Percentiles rank a stretch among this genome's conserved stretches.
Conservation (phyloP, 1,140 invertebrate genomes). For the Bombus affinis region DNA sequence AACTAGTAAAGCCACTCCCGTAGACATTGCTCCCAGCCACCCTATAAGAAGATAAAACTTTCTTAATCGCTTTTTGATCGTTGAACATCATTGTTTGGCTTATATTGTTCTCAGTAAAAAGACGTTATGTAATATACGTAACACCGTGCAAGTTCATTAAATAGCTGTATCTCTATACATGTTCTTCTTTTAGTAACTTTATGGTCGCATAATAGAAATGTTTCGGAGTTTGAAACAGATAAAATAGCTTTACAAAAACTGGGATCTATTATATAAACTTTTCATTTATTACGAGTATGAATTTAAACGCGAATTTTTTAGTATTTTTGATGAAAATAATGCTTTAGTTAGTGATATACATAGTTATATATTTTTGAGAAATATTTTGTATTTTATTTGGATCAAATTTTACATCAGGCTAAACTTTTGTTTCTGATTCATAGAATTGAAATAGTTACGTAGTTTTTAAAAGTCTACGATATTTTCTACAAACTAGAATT, state of each 20-base stretch:
- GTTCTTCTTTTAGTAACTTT: neutral
- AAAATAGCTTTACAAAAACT: neutral
- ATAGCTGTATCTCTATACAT: neutral
- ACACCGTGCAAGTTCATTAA: neutral
- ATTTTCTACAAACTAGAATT: no score
- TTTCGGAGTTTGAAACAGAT: neutral
- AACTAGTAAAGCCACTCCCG: slow-evolving; percentile 90
- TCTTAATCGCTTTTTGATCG: slow-evolving; percentile 27
- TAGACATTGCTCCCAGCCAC: slow-evolving; percentile 92
- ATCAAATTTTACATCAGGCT: no score
- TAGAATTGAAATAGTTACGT: no score
- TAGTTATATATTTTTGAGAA: no score
- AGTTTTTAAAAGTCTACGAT: no score
- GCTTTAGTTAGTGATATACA: no score
- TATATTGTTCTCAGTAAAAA: no score
- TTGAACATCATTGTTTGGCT: neutral
- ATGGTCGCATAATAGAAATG: neutral
- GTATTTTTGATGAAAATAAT: no score
- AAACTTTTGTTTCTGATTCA: no score
- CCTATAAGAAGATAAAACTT: slow-evolving; percentile 84
- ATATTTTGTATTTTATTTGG: no score
- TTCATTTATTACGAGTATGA: neutral
- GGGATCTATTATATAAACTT: no score
- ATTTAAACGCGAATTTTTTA: neutral
- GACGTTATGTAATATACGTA: neutral